These are phyloP conservation scores for Dynastes maya DNA, from an alignment of 2,888 invertebrate genomes.

Conservation along the genomic window DNA sequence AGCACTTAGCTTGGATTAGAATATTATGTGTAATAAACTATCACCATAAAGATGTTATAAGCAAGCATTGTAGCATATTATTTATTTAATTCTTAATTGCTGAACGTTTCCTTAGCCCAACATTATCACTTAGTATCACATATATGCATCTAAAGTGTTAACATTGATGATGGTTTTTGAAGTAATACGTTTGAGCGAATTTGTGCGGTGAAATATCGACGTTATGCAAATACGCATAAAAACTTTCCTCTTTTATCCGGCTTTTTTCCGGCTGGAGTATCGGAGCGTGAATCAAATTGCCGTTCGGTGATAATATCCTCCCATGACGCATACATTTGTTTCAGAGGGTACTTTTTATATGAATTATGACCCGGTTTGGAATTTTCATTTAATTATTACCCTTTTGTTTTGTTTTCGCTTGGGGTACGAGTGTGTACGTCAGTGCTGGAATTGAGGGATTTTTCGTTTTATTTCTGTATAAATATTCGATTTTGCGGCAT, in stretches of 20 bases:
- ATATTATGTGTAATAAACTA: too few relatives aligned
- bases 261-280: conserved; percentile 34
- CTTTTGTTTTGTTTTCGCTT: conserved; percentile 20
- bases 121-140: not conserved
- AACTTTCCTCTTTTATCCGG: conserved; percentile 25
- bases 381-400: conserved; percentile 46
- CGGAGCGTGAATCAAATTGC: conserved; percentile 44
- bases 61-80: too few relatives aligned
- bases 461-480: conserved; percentile 20
- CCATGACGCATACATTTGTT: conserved; percentile 41
- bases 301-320: conserved; percentile 41
- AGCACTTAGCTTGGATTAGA: too few relatives aligned
- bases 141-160: conserved; percentile 10
- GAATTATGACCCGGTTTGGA: conserved; percentile 21
- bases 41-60: too few relatives aligned
- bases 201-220: conserved; percentile 12
- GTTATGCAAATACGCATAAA: conserved; percentile 34
- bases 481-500: conserved; percentile 22
- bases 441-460: not conserved
- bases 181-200: conserved; percentile 3
- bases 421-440: not conserved
- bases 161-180: conserved; percentile 14
- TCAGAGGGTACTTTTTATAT: conserved; percentile 33
- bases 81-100: too few relatives aligned
- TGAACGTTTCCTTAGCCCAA: too few relatives aligned